These are phyloP conservation scores for Petrocephalus schoutedeni DNA, from an alignment of 2,797 vertebrate genomes.

Conservation along the genomic window DNA sequence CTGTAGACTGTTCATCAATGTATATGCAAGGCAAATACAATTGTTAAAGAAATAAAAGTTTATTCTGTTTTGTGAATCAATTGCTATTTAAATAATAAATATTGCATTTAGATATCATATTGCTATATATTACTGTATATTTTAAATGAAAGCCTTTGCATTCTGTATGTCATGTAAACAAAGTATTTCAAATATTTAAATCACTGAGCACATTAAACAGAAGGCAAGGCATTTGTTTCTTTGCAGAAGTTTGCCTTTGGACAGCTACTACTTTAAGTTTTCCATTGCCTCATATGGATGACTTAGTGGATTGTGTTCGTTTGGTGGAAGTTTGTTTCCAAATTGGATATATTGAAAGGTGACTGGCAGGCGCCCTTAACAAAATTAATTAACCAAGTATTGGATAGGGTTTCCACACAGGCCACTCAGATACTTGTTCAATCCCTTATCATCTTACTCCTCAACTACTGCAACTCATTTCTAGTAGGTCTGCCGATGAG, in stretches of 20 bases:
- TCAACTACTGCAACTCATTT: too few species aligned
- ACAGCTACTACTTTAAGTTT: background rate
- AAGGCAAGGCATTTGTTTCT: background rate
- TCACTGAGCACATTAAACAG: background rate
- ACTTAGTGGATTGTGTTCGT: too few species aligned
- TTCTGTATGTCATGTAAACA: background rate
- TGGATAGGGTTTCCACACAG: too few species aligned
- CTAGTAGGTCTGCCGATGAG: too few species aligned
- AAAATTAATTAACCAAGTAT: too few species aligned
- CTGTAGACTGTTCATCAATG: background rate
- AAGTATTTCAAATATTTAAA: background rate
- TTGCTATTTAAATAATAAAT: background rate
- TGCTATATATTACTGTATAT: background rate
- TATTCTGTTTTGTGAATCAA: background rate
- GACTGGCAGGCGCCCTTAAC: too few species aligned
- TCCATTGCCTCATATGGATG: background rate
- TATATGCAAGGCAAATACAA: background rate
- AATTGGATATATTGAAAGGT: too few species aligned
- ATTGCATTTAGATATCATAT: background rate
- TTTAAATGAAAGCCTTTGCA: background rate
- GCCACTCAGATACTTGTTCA: too few species aligned
- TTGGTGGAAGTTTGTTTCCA: too few species aligned
- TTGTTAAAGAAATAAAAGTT: background rate
- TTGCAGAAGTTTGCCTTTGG: background rate
- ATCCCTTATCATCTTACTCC: too few species aligned